Conservation (phyloP, 2,888 invertebrate species). For the Aphodius sticticus region DNA sequence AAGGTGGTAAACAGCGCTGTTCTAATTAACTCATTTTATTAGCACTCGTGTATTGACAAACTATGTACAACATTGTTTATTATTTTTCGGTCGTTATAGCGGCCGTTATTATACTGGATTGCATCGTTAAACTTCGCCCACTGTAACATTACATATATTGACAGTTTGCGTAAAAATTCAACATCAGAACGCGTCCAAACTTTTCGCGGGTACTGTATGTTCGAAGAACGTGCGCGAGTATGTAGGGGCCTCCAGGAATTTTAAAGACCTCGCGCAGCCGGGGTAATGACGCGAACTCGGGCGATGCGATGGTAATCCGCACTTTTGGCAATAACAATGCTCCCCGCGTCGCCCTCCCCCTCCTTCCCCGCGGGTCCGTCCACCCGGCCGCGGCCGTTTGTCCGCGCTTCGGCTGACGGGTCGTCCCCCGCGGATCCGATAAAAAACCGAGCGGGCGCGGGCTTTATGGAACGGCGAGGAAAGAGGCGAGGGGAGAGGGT, state of each 20-base stretch:
- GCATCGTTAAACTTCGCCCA: too few species aligned
- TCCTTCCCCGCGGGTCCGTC: not conserved
- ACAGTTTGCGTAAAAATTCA: too few species aligned
- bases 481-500: not conserved
- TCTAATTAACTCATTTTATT: too few species aligned
- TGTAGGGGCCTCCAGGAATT: conserved; percentile 8
- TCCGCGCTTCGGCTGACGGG: conserved; percentile 8
- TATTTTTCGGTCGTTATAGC: too few species aligned
- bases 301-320: conserved; percentile 29
- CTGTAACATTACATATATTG: too few species aligned
- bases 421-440: conserved; percentile 9
- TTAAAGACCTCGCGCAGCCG: conserved; percentile 22
- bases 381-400: conserved; percentile 16
- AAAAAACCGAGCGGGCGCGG: conserved; percentile 20
- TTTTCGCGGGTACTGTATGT: not conserved
- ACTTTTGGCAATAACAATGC: conserved; percentile 32
- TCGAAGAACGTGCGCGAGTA: not conserved
- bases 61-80: too few species aligned
- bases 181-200: not conserved
- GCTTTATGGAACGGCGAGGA: not conserved
- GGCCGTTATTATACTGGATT: too few species aligned
- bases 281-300: conserved; percentile 27
- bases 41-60: too few species aligned
- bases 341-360: conserved; percentile 13
- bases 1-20: too few species aligned